These are phyloP conservation scores for Catharus fuscescens DNA, from an alignment of 2,113 vertebrate species.

Conservation along the genomic window DNA sequence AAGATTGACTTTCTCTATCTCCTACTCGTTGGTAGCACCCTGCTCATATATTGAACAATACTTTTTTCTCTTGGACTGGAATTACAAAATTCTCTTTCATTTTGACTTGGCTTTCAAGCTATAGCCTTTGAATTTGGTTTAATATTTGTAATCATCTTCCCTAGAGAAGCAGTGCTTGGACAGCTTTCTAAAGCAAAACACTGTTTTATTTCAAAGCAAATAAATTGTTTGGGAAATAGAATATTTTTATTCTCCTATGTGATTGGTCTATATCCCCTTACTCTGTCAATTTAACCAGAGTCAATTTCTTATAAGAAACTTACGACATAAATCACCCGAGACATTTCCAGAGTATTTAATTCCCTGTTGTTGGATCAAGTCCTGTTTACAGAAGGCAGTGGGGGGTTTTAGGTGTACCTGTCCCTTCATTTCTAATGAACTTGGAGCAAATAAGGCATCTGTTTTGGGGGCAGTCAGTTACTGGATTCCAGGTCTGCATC, in stretches of 20 bases:
- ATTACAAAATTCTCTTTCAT: background rate
- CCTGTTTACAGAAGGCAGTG: background rate
- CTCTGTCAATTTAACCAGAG: background rate
- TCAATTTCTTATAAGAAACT: background rate
- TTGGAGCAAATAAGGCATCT: background rate
- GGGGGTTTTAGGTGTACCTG: background rate
- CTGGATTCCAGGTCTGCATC: background rate
- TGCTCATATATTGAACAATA: background rate
- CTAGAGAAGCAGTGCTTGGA: background rate
- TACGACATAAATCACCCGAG: background rate
- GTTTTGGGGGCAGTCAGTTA: fast-evolving
- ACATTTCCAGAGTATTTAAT: background rate
- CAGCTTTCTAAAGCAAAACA: background rate
- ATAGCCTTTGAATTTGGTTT: background rate
- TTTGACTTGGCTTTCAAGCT: background rate
- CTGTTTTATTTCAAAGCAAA: background rate
- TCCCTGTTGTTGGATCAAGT: background rate
- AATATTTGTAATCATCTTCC: background rate
- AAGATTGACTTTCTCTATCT: background rate
- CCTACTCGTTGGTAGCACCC: background rate
- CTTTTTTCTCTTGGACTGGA: background rate
- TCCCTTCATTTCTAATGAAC: background rate
- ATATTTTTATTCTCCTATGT: background rate
- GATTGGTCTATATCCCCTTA: background rate
- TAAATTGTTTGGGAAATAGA: background rate